Percentiles rank a stretch among this genome's conserved stretches.
phyloP scores from a whole-genome alignment of 2,113 vertebrate species.

The Trogon surrucura region DNA sequence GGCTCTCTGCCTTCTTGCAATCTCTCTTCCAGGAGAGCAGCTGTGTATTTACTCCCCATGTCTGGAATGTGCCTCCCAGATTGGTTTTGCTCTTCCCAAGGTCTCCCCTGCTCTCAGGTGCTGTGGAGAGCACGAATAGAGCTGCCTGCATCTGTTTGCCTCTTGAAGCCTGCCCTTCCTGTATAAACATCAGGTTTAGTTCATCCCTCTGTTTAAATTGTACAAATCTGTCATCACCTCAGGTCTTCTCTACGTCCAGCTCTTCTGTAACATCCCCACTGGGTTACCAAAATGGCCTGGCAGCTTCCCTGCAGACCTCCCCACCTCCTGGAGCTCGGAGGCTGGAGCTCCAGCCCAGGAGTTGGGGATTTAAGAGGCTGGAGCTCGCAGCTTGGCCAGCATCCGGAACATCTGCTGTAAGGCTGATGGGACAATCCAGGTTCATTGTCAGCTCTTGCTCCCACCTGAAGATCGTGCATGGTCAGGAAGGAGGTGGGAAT shows the following conservation, averaged over 20 bases:
- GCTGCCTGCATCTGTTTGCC: background rate
- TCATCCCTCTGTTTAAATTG: background rate
- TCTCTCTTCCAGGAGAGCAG: background rate
- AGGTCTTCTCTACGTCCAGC: background rate
- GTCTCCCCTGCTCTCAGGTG: background rate
- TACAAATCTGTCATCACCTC: background rate
- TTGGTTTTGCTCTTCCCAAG: background rate
- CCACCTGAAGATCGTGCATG: background rate
- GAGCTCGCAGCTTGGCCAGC: background rate
- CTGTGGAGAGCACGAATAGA: background rate
- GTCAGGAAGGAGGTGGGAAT: background rate
- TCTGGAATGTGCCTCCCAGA: background rate
- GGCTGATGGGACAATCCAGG: background rate
- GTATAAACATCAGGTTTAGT: background rate
- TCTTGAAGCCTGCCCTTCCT: background rate
- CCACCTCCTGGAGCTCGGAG: accelerated
- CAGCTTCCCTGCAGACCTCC: background rate
- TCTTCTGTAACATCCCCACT: background rate
- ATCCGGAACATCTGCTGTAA: background rate
- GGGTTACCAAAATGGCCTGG: background rate
- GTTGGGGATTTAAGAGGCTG: background rate
- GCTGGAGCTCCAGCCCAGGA: background rate
- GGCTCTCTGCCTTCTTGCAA: background rate
- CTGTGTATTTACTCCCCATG: background rate
- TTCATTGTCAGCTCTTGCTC: background rate